phyloP scores from a whole-genome alignment of 2,797 vertebrate genomes.

The Coregonus ussuriensis region DNA sequence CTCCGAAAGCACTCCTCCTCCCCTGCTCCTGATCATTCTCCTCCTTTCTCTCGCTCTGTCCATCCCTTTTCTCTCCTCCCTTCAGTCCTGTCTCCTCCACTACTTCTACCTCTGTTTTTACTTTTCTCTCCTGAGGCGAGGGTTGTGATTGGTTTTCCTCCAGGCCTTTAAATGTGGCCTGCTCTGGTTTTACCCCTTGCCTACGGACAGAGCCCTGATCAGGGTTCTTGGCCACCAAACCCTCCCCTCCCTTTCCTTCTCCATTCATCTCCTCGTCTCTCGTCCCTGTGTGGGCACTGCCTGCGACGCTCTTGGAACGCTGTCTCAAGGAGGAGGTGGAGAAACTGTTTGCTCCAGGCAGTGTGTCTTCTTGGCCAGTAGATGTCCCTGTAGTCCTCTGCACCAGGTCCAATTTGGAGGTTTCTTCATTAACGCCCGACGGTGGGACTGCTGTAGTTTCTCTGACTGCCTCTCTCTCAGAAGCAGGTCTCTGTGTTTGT shows the following conservation, averaged over 20 bases:
- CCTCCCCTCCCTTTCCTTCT: slow-evolving; percentile 25
- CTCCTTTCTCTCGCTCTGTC: neutral
- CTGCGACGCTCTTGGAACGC: slow-evolving; percentile 59
- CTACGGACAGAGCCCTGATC: slow-evolving; percentile 11
- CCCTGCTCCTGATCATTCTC: slow-evolving; percentile 34
- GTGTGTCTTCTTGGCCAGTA: slow-evolving; percentile 1
- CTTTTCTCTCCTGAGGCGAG: neutral
- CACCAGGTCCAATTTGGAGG: neutral
- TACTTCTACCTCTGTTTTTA: neutral
- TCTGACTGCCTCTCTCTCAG: neutral
- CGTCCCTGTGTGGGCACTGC: slow-evolving; percentile 9
- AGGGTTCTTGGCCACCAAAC: slow-evolving; percentile 3
- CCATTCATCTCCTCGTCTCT: slow-evolving; percentile 27
- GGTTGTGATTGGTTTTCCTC: neutral
- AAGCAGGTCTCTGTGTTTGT: neutral
- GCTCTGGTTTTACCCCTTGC: slow-evolving; percentile 17
- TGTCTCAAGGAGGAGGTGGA: slow-evolving; percentile 75
- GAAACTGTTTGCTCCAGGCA: slow-evolving; percentile 56
- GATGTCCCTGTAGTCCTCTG: neutral
- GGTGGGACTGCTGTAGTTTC: neutral
- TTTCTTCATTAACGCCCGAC: neutral
- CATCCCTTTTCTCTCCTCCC: neutral
- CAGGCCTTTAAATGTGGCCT: slow-evolving; percentile 11
- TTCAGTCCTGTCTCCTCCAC: slow-evolving; percentile 11
- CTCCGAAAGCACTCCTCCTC: slow-evolving; percentile 75